These are phyloP conservation scores for Bombyx huttoni DNA, from an alignment of 2,888 invertebrate species.

Conservation along the genomic window DNA sequence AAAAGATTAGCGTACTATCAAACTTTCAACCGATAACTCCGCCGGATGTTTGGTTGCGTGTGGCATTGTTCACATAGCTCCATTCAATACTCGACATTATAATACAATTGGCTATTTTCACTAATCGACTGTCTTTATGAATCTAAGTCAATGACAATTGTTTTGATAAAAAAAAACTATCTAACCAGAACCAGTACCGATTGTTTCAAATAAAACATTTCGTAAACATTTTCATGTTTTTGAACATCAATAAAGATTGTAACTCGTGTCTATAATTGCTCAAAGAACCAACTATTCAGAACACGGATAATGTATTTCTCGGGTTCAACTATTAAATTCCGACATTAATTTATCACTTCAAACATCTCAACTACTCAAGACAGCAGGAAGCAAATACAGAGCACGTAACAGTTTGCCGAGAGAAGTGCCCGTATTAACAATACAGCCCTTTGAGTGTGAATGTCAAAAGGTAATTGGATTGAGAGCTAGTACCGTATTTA, in stretches of 20 bases:
- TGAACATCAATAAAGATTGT: no score
- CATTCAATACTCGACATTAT: constrained; percentile 21
- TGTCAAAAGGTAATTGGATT: constrained; percentile 33
- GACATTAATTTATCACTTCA: neutral
- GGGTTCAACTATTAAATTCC: neutral
- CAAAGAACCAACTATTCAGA: neutral
- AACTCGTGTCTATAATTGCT: neutral
- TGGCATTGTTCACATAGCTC: constrained; percentile 44
- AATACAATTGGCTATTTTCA: constrained; percentile 5
- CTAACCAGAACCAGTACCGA: no score
- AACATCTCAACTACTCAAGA: neutral
- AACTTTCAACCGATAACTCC: constrained; percentile 48
- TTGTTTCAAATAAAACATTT: no score
- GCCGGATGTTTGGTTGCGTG: constrained; percentile 60
- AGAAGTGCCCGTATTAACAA: constrained; percentile 17
- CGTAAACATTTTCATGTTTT: no score
- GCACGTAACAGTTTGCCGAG: constrained; percentile 15
- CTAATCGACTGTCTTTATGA: neutral
- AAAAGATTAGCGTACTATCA: constrained; percentile 36
- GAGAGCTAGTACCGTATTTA: constrained; percentile 14
- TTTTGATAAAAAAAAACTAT: no score
- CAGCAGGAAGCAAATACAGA: constrained; percentile 5
- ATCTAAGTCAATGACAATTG: no score
- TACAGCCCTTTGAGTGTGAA: constrained; percentile 27
- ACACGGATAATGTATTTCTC: neutral